A percentile compares a stretch with the other conserved stretches of the same genome.
These are phyloP conservation scores for Hofmannophila pseudospretella DNA, from an alignment of 2,888 invertebrate species.

Conservation along the genomic window DNA sequence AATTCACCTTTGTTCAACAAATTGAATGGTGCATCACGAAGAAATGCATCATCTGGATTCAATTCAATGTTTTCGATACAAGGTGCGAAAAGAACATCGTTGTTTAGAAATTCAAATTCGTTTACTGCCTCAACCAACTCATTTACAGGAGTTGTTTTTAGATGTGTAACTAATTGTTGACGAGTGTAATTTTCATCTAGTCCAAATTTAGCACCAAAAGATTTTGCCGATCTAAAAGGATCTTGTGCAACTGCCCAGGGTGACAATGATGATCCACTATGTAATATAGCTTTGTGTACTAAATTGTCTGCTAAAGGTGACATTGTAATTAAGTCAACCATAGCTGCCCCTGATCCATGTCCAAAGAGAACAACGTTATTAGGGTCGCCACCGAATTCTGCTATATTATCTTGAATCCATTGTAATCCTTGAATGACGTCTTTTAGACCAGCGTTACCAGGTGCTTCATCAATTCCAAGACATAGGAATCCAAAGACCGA, in stretches of 20 bases:
- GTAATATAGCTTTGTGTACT: slow-evolving; percentile 52
- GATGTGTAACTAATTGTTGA: slow-evolving; percentile 36
- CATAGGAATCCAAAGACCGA: slow-evolving; percentile 86
- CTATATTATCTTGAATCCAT: slow-evolving; percentile 86
- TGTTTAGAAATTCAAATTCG: slow-evolving; percentile 45
- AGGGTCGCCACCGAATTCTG: slow-evolving; percentile 86
- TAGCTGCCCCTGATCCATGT: slow-evolving; percentile 87
- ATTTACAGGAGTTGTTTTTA: slow-evolving; percentile 33
- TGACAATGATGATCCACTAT: slow-evolving; percentile 58
- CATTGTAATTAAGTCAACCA: slow-evolving; percentile 60
- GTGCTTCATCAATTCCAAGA: slow-evolving; percentile 75
- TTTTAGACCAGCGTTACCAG: slow-evolving; percentile 91
- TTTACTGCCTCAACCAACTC: slow-evolving; percentile 33
- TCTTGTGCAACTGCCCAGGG: slow-evolving; percentile 66
- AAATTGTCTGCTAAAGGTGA: slow-evolving; percentile 41
- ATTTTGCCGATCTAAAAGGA: slow-evolving; percentile 45
- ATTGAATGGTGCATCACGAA: slow-evolving; percentile 49
- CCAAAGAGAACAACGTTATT: slow-evolving; percentile 87
- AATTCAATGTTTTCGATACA: slow-evolving; percentile 48
- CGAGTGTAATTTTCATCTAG: slow-evolving; percentile 32
- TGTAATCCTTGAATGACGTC: slow-evolving; percentile 88
- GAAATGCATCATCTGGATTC: slow-evolving; percentile 36
- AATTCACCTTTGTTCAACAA: slow-evolving; percentile 46
- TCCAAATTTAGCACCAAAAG: slow-evolving; percentile 42
- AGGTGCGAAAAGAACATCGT: slow-evolving; percentile 58